Evolutionary conservation across 2,113 vertebrate species (phyloP).

Genomic region (Fregata magnificens): DNA sequence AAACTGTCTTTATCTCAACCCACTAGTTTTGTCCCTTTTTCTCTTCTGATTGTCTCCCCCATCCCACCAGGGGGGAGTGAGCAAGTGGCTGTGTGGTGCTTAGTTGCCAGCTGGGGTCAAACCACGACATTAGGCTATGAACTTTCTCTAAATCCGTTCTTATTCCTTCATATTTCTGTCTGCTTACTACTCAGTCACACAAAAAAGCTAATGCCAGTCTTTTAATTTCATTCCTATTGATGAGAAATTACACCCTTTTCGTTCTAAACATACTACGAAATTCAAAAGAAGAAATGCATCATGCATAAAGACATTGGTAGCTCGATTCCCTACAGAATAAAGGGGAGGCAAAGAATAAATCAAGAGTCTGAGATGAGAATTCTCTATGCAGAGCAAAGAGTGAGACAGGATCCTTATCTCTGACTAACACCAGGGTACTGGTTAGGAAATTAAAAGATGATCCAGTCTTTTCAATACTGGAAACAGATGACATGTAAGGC

Average conservation of each 20-base stretch:
- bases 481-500: not conserved
- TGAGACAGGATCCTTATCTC: not conserved
- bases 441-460: not conserved
- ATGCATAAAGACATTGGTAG: not conserved
- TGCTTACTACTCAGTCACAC: not conserved
- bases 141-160: not conserved
- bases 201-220: not conserved
- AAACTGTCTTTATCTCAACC: no score
- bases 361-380: not conserved
- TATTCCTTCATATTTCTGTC: not conserved
- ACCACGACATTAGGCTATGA: not conserved
- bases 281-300: not conserved
- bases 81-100: no score
- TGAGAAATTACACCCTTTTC: not conserved
- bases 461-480: not conserved
- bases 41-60: no score
- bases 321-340: not conserved
- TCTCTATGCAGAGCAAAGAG: not conserved
- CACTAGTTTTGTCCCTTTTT: no score
- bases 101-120: no score
- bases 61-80: no score
- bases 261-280: not conserved
- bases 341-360: not conserved
- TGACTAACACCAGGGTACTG: not conserved
- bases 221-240: not conserved